These are phyloP conservation scores for Bos taurus DNA, from an alignment of 2,113 vertebrate species.

Conservation along the genomic window ARS-UCD2.0 NC_037342.1:1006501-1007000, in stretches of 20 bases:
- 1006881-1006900: not conserved
- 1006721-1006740: not conserved
- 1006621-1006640: not conserved
- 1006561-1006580: not conserved
- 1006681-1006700: too few relatives aligned
- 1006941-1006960: not conserved
- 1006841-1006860: not conserved
- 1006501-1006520: not conserved
- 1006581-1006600: too few relatives aligned
- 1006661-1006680: too few relatives aligned
- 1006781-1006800: not conserved
- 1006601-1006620: not conserved
- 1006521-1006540: not conserved
- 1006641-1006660: not conserved
- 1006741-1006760: not conserved
- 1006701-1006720: too few relatives aligned
- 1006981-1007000: not conserved
- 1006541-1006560: too few relatives aligned
- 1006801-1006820: not conserved
- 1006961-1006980: not conserved
- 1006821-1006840: not conserved
- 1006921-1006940: not conserved
- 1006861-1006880: not conserved
- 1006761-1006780: not conserved
- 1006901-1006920: accelerated